Base-by-base conservation (phyloP, 1,140 invertebrate genomes). In the Cydia fagiglandana region DNA sequence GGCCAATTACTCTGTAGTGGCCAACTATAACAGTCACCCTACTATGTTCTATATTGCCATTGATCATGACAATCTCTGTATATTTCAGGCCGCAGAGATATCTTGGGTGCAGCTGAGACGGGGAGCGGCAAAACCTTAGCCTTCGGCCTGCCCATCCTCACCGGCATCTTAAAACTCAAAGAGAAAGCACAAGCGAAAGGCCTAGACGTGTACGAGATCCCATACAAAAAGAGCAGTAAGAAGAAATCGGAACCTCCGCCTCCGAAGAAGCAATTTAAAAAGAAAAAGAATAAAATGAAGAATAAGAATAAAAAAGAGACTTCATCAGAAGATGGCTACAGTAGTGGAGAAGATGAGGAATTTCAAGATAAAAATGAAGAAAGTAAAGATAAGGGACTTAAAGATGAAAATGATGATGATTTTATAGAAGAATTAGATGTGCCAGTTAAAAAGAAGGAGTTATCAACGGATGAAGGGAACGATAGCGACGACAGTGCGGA, bases 81-180 rank as follows among this genome's bases (percentile, higher is more conserved):
- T 77, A 81, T 86, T 86, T 12, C 80, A 94, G 94, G 97, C 73
- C 93, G 94, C 64, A 94, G 95, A 93, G 98, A 99, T 93, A 97
- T 99, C 82, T 91, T 99, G 20, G 98, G 98, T 78, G 98, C 98
- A 78, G 98, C 98, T 12, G 98, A 99, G 94, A 99, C 98, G 1
- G 99, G 99, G 9, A 99, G 98, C 94, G 99, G 99, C 0, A 99
- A 99, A 94, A 99, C 98, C 0, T 92, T 99, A 53, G 98, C 98
- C 0, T 99, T 99, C 95, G 98, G 97, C 3, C 97, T 99, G 78
- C 99, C 99, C 34, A 96, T 99, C 68, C 90, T 99, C 66, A 93
- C 95, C 79, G 96, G 96, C 7, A 98, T 99, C 78, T 91, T 99
- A 73, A 94, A 96, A 81, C 88, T 96, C 2, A 96, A 96, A 87